A percentile compares a stretch with the other conserved stretches of the same genome.
phyloP scores from a whole-genome alignment of 2,888 invertebrate genomes.

The Cordilura impudica region DNA sequence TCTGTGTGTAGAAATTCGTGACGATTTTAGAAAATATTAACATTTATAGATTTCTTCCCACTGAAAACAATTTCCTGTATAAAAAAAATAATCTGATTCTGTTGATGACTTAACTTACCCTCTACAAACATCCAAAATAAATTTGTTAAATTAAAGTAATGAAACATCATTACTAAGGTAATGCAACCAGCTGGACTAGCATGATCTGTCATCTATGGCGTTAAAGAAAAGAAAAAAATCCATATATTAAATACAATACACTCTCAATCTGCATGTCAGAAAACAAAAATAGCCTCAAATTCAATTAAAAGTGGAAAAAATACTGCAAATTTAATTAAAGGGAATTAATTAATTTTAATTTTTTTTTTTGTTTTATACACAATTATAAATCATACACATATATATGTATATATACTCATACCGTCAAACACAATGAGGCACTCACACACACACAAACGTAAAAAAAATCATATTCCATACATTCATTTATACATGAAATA shows the following conservation, averaged over 20 bases:
- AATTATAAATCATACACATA: too few relatives aligned
- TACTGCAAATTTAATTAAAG: neutral
- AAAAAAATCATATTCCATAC: too few relatives aligned
- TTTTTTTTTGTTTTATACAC: neutral
- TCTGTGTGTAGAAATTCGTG: too few relatives aligned
- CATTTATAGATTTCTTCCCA: too few relatives aligned
- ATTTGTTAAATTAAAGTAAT: conserved; percentile 94
- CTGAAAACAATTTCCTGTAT: neutral
- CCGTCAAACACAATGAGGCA: too few relatives aligned
- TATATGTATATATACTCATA: too few relatives aligned
- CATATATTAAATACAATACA: neutral
- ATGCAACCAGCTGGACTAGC: conserved; percentile 80
- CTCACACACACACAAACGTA: too few relatives aligned
- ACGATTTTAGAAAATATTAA: too few relatives aligned
- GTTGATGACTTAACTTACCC: conserved; percentile 80
- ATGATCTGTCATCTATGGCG: conserved; percentile 81
- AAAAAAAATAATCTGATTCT: neutral
- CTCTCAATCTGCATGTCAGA: neutral
- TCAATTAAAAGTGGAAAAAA: neutral
- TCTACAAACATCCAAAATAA: conserved; percentile 99
- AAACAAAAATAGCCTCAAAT: neutral
- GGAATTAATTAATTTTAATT: too few relatives aligned
- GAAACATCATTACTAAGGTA: conserved; percentile 87
- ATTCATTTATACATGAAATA: too few relatives aligned
- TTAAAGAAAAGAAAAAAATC: conserved; percentile 64